Conservation (phyloP, 1,140 invertebrate species). For the Drosophila pallidifrons region DNA sequence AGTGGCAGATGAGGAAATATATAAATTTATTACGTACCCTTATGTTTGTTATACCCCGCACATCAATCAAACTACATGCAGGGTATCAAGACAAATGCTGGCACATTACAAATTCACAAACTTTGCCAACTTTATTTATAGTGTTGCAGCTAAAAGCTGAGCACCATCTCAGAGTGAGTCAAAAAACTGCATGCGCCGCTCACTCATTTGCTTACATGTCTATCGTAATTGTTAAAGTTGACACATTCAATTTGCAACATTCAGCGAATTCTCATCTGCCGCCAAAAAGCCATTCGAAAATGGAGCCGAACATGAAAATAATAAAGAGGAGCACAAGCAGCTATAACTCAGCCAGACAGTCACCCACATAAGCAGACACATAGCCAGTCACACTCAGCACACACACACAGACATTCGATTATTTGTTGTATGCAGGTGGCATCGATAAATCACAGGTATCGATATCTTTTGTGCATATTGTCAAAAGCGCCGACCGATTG, state of each 20-base stretch:
- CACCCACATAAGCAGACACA: constrained; percentile 10
- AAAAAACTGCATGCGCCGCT: constrained; percentile 7
- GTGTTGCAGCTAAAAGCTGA: constrained; percentile 4
- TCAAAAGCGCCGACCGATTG: constrained; percentile 51
- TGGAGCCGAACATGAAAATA: not conserved
- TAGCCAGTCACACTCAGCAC: not conserved
- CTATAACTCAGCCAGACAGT: constrained; percentile 15
- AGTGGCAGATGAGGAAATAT: not conserved
- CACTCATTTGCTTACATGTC: constrained; percentile 31
- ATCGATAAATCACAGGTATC: constrained; percentile 53
- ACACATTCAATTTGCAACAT: constrained; percentile 42
- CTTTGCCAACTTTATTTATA: constrained; percentile 36
- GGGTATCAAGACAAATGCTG: not conserved
- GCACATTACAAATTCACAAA: constrained; percentile 16
- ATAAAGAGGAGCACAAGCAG: constrained; percentile 35
- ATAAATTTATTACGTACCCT: not conserved
- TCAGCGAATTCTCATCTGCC: constrained; percentile 32
- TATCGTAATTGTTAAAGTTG: constrained; percentile 35
- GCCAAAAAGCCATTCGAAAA: constrained; percentile 11
- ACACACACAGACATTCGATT: not conserved
- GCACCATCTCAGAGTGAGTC: constrained; percentile 1
- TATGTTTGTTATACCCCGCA: not conserved
- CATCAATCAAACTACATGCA: not conserved
- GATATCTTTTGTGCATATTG: constrained; percentile 48
- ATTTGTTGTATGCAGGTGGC: constrained; percentile 41